These are phyloP conservation scores for Aulostomus chinensis DNA, from an alignment of 2,797 vertebrate genomes.

Conservation along the genomic window DNA sequence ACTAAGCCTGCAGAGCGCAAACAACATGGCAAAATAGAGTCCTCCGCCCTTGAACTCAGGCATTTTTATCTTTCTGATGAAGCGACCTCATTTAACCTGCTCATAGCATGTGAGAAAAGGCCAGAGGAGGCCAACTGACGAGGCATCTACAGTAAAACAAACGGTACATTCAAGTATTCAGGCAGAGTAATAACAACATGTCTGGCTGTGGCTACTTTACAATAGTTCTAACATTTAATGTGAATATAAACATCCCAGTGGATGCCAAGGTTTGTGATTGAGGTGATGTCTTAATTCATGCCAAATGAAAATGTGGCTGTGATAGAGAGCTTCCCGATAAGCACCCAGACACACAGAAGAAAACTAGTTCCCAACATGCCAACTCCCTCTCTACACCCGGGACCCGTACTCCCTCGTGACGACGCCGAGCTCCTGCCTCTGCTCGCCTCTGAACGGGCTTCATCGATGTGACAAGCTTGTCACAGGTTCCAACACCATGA, in stretches of 20 bases:
- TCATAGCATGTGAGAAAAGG: constrained; percentile 36
- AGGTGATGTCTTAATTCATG: constrained; percentile 5
- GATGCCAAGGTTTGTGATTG: no score
- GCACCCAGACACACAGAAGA: constrained; percentile 38
- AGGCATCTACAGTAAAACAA: not conserved
- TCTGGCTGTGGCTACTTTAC: not conserved
- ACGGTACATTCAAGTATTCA: no score
- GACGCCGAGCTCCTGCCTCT: constrained; percentile 43
- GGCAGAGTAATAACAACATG: not conserved
- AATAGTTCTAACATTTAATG: no score
- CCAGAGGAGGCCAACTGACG: constrained; percentile 33
- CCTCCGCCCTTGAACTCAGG: constrained; percentile 6
- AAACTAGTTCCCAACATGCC: constrained; percentile 52
- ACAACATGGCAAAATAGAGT: constrained; percentile 38
- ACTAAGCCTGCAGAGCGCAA: constrained; percentile 45
- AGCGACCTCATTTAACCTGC: constrained; percentile 56
- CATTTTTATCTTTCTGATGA: constrained; percentile 54
- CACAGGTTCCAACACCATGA: constrained; percentile 43
- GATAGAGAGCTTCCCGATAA: constrained; percentile 31
- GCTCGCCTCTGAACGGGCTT: constrained; percentile 38
- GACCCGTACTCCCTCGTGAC: constrained; percentile 25
- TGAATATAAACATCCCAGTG: constrained; percentile 7
- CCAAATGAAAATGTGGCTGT: constrained; percentile 9
- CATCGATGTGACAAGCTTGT: constrained; percentile 50
- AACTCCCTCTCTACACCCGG: constrained; percentile 38